phyloP scores from a whole-genome alignment of 2,888 invertebrate genomes.

The Zaprionus lineosus region DNA sequence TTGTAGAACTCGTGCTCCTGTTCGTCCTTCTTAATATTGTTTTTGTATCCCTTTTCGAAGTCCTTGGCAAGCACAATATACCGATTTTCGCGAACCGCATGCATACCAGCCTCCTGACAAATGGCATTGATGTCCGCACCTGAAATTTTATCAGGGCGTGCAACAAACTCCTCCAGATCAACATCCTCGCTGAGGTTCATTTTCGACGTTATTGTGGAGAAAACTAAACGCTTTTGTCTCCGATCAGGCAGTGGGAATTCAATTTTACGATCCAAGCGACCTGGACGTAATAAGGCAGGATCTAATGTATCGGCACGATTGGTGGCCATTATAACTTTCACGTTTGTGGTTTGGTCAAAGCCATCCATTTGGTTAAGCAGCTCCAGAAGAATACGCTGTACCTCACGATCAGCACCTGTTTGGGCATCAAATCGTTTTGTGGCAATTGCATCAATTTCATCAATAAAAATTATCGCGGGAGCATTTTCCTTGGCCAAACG shows the following conservation, averaged over 20 bases:
- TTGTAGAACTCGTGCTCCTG: constrained; percentile 99
- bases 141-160: constrained; percentile 98
- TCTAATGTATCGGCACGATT: constrained; percentile 99
- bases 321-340: constrained; percentile 98
- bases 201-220: constrained; percentile 97
- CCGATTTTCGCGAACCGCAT: constrained; percentile 99
- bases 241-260: constrained; percentile 97
- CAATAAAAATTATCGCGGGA: constrained; percentile 99
- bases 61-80: constrained; percentile 99
- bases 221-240: constrained; percentile 96
- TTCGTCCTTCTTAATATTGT: constrained; percentile 98
- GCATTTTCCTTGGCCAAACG: constrained; percentile 99
- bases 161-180: constrained; percentile 99
- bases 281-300: constrained; percentile 88
- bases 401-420: constrained; percentile 98
- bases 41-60: constrained; percentile 99
- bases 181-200: constrained; percentile 99
- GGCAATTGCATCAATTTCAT: constrained; percentile 99
- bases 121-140: constrained; percentile 99
- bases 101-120: constrained; percentile 99
- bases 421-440: constrained; percentile 99
- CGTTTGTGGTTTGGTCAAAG: constrained; percentile 99
- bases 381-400: constrained; percentile 98
- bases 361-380: constrained; percentile 99
- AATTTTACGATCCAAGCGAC: constrained; percentile 98